Conservation (phyloP, 2,797 vertebrate species). For the Chelidonichthys spinosus region DNA sequence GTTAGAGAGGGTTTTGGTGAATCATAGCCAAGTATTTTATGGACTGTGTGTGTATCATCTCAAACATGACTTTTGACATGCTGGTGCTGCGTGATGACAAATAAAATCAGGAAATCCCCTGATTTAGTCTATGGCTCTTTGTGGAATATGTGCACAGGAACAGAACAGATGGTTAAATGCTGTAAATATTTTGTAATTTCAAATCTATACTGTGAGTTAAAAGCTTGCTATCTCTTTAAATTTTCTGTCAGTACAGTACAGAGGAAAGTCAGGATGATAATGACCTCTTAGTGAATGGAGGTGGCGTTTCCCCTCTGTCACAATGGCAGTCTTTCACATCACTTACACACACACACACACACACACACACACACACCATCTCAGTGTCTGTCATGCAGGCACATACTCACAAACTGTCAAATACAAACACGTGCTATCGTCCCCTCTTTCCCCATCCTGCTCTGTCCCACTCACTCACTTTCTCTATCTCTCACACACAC, state of each 20-base stretch:
- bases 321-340: constrained; percentile 73
- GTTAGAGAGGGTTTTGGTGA: constrained; percentile 33
- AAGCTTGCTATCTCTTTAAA: constrained; percentile 50
- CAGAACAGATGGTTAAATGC: background rate
- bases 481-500: constrained; percentile 2
- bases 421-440: constrained; percentile 50
- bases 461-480: background rate
- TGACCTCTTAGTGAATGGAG: constrained; percentile 73
- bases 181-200: background rate
- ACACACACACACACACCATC: constrained; percentile 49
- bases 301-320: constrained; percentile 71
- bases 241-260: constrained; percentile 53
- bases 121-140: background rate
- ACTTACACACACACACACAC: constrained; percentile 34
- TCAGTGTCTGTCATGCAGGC: constrained; percentile 55
- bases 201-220: constrained; percentile 20
- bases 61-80: constrained; percentile 46
- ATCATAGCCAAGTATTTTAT: constrained; percentile 39
- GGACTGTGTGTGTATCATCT: constrained; percentile 33
- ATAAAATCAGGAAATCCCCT: background rate
- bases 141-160: background rate
- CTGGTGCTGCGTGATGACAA: background rate
- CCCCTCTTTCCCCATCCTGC: constrained; percentile 21
- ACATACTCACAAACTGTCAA: constrained; percentile 43
- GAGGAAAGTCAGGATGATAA: constrained; percentile 62